Evolutionary conservation across 1,140 invertebrate genomes (phyloP).

Genomic region (Chrysomallon squamiferum): DNA sequence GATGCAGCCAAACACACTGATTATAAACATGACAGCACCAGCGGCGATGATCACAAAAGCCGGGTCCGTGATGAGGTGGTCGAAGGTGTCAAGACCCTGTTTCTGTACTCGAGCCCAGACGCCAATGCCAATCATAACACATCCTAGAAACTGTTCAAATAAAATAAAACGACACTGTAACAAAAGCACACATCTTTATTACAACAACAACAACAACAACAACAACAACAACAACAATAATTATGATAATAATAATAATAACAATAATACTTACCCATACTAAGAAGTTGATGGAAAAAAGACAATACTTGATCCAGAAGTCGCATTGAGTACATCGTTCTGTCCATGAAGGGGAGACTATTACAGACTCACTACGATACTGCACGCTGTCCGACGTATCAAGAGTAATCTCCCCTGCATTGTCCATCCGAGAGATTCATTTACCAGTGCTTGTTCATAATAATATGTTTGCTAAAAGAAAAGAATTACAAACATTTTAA

Average conservation of each 20-base stretch:
- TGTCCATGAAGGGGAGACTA: conserved; percentile 3
- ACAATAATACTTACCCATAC: conserved; percentile 19
- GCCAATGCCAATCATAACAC: conserved; percentile 20
- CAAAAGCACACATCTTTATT: background rate
- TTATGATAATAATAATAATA: too few species aligned
- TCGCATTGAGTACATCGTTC: conserved; percentile 11
- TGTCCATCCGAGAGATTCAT: background rate
- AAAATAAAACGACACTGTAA: too few species aligned
- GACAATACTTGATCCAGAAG: conserved; percentile 15
- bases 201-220: background rate
- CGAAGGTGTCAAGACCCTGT: conserved; percentile 4
- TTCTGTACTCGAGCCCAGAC: conserved; percentile 17
- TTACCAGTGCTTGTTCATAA: background rate
- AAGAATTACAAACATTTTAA: background rate
- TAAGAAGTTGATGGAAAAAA: conserved; percentile 22
- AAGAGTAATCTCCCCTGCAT: background rate
- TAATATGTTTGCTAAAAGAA: background rate
- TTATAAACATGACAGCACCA: conserved; percentile 86
- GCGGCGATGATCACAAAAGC: conserved; percentile 85
- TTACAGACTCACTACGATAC: background rate
- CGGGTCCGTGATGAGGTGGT: conserved; percentile 77
- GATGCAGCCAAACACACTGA: conserved; percentile 88
- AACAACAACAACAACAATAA: background rate
- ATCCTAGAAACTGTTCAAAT: conserved; percentile 4
- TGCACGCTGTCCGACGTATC: background rate